Conservation (phyloP, 2,888 invertebrate genomes). For the Exephanes ischioxanthus region DNA sequence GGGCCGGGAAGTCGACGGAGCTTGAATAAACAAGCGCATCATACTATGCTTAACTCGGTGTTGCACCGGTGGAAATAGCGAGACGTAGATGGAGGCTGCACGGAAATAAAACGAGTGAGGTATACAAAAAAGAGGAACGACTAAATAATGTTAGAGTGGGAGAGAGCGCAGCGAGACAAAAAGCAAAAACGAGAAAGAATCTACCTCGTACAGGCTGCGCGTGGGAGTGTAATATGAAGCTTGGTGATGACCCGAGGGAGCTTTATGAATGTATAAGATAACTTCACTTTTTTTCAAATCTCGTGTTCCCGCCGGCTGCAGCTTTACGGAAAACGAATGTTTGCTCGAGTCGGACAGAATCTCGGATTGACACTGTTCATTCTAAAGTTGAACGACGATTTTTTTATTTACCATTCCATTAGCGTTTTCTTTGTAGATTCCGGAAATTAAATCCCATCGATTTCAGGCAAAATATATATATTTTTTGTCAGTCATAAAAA, state of each 20-base stretch:
- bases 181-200: conserved; percentile 6
- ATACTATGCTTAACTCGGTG: conserved; percentile 72
- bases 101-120: conserved; percentile 7
- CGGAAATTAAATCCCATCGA: too few relatives aligned
- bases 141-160: conserved; percentile 19
- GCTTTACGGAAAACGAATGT: conserved; percentile 43
- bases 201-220: conserved; percentile 6
- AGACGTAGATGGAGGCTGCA: not conserved
- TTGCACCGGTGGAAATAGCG: conserved; percentile 53
- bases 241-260: conserved; percentile 72
- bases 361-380: not conserved
- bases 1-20: conserved; percentile 24
- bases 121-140: conserved; percentile 21
- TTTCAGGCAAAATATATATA: too few relatives aligned
- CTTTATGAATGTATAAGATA: conserved; percentile 73
- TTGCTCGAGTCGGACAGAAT: conserved; percentile 18
- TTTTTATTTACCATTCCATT: not conserved
- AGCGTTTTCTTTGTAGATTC: not conserved
- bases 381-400: not conserved
- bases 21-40: conserved; percentile 74
- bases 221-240: conserved; percentile 56
- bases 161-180: conserved; percentile 13
- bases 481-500: too few relatives aligned
- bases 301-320: not conserved
- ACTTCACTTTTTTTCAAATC: conserved; percentile 28